phyloP scores from a whole-genome alignment of 2,113 vertebrate species.

The Phalacrocorax brasilianus region DNA sequence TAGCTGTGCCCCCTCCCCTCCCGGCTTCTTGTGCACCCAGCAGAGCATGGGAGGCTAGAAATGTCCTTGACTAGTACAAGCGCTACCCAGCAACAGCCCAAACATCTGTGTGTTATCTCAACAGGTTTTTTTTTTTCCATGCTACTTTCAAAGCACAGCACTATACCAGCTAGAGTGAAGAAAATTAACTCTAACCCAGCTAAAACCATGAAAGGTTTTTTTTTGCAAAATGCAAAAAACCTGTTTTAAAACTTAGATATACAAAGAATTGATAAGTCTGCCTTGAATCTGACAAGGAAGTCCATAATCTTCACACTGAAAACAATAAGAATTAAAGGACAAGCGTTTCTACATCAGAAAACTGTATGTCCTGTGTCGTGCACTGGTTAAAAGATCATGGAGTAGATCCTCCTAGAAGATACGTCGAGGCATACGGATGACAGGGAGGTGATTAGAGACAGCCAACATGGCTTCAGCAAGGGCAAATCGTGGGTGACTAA shows the following conservation, averaged over 20 bases:
- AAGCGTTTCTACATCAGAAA: slow-evolving; percentile 1
- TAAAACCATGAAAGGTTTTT: background rate
- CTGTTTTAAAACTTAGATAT: background rate
- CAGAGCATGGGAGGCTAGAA: too few relatives aligned
- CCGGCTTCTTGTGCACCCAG: too few relatives aligned
- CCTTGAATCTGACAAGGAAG: background rate
- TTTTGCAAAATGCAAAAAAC: background rate
- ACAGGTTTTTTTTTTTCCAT: too few relatives aligned
- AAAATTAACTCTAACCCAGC: too few relatives aligned
- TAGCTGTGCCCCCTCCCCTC: too few relatives aligned
- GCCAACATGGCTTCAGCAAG: too few relatives aligned
- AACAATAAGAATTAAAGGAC: background rate
- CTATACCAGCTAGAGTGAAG: too few relatives aligned
- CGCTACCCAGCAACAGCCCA: too few relatives aligned
- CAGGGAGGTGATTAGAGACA: background rate
- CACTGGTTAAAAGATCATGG: background rate
- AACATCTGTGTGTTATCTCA: too few relatives aligned
- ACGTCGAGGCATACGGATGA: background rate
- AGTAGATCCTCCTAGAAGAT: background rate
- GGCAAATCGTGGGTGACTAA: too few relatives aligned
- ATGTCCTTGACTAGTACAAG: too few relatives aligned
- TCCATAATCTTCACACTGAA: background rate
- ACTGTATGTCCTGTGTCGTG: background rate
- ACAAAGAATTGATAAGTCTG: background rate
- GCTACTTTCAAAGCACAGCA: too few relatives aligned